These are phyloP conservation scores for Malacosoma neustria DNA, from an alignment of 2,888 invertebrate species.

Conservation along the genomic window DNA sequence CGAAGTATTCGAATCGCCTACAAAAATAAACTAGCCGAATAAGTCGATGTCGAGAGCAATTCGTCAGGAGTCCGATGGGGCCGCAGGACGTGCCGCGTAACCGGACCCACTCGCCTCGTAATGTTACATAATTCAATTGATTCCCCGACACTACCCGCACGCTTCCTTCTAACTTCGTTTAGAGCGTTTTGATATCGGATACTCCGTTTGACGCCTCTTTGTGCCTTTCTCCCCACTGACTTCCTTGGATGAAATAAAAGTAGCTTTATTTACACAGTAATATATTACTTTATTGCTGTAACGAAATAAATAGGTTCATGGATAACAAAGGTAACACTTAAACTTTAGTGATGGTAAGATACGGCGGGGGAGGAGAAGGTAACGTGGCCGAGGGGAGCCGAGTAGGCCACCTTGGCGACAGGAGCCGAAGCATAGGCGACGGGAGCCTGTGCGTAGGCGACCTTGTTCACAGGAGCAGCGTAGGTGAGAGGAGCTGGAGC, in stretches of 20 bases:
- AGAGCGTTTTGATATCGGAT: constrained; percentile 72
- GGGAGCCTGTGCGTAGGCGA: constrained; percentile 26
- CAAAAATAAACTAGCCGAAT: constrained; percentile 28
- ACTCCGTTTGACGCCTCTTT: constrained; percentile 63
- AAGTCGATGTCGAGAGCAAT: constrained; percentile 66
- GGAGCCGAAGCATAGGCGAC: constrained; percentile 23
- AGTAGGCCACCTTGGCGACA: constrained; percentile 23
- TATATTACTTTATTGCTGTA: constrained; percentile 32
- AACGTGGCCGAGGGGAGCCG: constrained; percentile 33
- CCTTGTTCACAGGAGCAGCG: constrained; percentile 27
- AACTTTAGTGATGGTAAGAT: constrained; percentile 55
- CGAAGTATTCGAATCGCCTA: neutral
- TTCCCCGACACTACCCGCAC: constrained; percentile 71
- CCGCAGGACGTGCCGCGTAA: constrained; percentile 56
- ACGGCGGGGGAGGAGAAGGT: constrained; percentile 48
- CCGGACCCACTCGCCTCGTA: constrained; percentile 63
- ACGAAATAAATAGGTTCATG: constrained; percentile 45
- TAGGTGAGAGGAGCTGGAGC: constrained; percentile 16
- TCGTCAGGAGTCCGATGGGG: constrained; percentile 49
- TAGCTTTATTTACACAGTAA: constrained; percentile 16
- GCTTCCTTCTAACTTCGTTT: constrained; percentile 69
- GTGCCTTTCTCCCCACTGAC: constrained; percentile 45
- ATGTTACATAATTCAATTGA: constrained; percentile 73
- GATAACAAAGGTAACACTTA: constrained; percentile 20
- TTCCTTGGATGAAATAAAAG: constrained; percentile 36